Evolutionary conservation across 2,888 invertebrate species (phyloP).

Genomic region (Octonoba sinensis): DNA sequence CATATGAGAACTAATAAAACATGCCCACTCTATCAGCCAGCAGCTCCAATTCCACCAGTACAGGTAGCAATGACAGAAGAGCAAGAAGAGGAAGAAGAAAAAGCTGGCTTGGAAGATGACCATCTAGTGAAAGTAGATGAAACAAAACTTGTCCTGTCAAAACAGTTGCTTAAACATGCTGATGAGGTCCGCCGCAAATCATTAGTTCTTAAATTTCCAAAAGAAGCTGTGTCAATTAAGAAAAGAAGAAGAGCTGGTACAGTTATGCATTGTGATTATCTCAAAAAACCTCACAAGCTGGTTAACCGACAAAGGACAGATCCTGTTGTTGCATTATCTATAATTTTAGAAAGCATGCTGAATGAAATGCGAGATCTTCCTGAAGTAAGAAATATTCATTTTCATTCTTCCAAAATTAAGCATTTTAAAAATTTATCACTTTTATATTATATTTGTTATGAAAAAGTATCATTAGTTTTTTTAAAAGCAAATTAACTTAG

Average conservation of each 20-base stretch:
- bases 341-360: constrained; percentile 89
- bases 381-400: constrained; percentile 76
- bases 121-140: constrained; percentile 94
- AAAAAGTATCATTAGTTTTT: not conserved
- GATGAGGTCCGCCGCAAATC: constrained; percentile 87
- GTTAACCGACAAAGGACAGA: constrained; percentile 94
- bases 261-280: constrained; percentile 88
- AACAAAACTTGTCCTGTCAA: constrained; percentile 90
- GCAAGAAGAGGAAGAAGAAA: constrained; percentile 83
- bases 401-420: not conserved
- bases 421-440: not conserved
- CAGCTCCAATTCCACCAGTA: constrained; percentile 74
- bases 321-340: constrained; percentile 89
- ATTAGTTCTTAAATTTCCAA: constrained; percentile 83
- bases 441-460: not conserved
- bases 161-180: constrained; percentile 88
- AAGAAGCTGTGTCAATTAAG: constrained; percentile 76
- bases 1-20: constrained; percentile 95
- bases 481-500: too few relatives aligned
- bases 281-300: constrained; percentile 84
- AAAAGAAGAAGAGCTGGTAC: constrained; percentile 79
- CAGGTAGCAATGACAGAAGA: constrained; percentile 84
- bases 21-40: constrained; percentile 86
- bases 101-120: constrained; percentile 80
- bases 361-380: constrained; percentile 93